phyloP scores from a whole-genome alignment of 2,888 invertebrate species.

The Resseliella maxima region DNA sequence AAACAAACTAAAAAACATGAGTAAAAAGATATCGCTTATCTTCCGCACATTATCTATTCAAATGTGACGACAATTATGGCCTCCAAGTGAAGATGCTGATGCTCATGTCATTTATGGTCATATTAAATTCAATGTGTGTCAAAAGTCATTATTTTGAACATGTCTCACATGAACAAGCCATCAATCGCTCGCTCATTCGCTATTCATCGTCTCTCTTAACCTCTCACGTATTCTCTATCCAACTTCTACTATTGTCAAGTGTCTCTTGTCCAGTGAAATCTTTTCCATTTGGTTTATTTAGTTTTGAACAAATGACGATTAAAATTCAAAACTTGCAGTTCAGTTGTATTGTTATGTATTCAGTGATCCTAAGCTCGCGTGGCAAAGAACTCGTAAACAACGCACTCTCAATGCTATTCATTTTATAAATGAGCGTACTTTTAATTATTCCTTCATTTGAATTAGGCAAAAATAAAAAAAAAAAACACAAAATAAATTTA shows the following conservation, averaged over 20 bases:
- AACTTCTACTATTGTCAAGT: too few relatives aligned
- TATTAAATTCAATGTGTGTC: slow-evolving; percentile 25
- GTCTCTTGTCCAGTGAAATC: background rate
- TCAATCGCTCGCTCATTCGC: background rate
- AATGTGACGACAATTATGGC: background rate
- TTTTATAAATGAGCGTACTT: slow-evolving; percentile 11
- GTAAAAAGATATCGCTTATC: background rate
- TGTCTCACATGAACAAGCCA: too few relatives aligned
- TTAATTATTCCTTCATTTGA: background rate
- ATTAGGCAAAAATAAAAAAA: too few relatives aligned
- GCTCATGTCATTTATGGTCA: background rate
- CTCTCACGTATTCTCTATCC: too few relatives aligned
- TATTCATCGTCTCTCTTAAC: background rate
- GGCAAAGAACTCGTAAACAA: too few relatives aligned
- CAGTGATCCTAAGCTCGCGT: too few relatives aligned
- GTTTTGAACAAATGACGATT: background rate
- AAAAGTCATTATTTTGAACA: background rate
- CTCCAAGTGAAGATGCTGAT: slow-evolving; percentile 2
- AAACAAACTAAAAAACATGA: too few relatives aligned
- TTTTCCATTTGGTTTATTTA: background rate
- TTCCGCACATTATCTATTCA: background rate
- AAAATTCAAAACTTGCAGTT: slow-evolving; percentile 2
- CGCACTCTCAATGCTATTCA: background rate
- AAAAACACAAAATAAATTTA: slow-evolving; percentile 1
- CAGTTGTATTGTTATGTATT: background rate